Evolutionary conservation across 2,888 invertebrate species (phyloP), one percentile per base, ranked within the genome.

Genomic region (Andrena hattorfiana): DNA sequence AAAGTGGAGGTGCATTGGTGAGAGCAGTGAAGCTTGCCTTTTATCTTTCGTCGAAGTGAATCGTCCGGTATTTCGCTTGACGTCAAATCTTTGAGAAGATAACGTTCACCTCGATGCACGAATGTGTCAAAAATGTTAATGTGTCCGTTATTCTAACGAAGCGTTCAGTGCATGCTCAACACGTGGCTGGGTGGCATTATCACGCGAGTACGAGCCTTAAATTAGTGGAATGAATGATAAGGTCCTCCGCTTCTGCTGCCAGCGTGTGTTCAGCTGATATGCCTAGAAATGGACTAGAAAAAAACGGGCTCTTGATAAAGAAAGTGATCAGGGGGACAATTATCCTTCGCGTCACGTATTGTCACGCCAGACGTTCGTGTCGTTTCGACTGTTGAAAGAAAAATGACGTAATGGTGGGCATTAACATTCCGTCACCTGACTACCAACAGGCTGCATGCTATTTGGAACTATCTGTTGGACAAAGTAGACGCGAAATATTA

Each of bases 191-290:
- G 16, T 8, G 6, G 7, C 32, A 60, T 66, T 66, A 78, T 78
- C 78, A 67, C 42, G 51, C 49, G 51, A 73, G 67, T 49, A 48
- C 20, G 20, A 62, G 42, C 13, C 16, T 67, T 10, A 51, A 78
- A 67, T 77, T 77, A 28, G 20, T 74, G 4, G 56, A 23, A 26
- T 56, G 56, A 16, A 67, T 62, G 80, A 80, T 80, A 80, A 80
- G 42, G 7, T 49, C 28, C 20, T 48, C 30, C 35, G 30, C 16
- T 48, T 54, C 26, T 10, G 16, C 16, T 42, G 20, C 35, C 54
- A 49, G 10, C 10, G 54, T 26, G 35, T 51, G 16, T 30, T 66
- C 16, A 16, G 10, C 16, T 71, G 80, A 62, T 77, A 70, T 5
- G 10, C 20, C 51, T 32, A 5, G 35, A 67, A 80, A 32, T 26